Conservation (phyloP, 2,797 vertebrate species). For the Alauda arvensis region DNA sequence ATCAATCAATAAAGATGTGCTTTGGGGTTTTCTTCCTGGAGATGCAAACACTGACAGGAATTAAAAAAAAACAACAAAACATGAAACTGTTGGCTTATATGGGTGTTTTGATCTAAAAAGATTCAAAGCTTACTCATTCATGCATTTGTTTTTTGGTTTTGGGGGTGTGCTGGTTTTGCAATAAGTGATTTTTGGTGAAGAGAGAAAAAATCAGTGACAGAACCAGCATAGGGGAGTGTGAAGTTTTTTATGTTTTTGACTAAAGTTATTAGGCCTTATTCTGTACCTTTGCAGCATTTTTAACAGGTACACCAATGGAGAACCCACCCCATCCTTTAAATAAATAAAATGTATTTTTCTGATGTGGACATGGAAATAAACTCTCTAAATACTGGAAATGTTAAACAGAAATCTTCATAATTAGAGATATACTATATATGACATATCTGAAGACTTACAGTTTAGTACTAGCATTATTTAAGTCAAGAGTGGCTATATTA, state of each 20-base stretch:
- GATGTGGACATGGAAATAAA: neutral
- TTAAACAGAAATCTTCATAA: neutral
- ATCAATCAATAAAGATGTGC: neutral
- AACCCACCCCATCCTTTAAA: neutral
- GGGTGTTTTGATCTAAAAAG: neutral
- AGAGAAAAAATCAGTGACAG: neutral
- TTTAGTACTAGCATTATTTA: neutral
- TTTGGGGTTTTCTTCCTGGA: neutral
- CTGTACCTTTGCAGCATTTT: neutral
- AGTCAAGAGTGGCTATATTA: neutral
- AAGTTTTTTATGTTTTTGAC: neutral
- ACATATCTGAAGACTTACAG: neutral
- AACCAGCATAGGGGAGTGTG: fast-evolving
- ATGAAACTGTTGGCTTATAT: neutral
- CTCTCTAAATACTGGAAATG: neutral
- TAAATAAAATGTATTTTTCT: neutral
- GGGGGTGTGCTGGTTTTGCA: neutral
- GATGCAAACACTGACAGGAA: neutral
- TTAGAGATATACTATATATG: neutral
- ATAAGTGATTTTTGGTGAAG: neutral
- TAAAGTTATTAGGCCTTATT: neutral
- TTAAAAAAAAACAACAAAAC: too few relatives aligned
- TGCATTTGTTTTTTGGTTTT: neutral
- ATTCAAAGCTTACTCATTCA: neutral
- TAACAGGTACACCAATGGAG: neutral